phyloP scores from a whole-genome alignment of 2,888 invertebrate species.

The Parnassius mnemosyne region DNA sequence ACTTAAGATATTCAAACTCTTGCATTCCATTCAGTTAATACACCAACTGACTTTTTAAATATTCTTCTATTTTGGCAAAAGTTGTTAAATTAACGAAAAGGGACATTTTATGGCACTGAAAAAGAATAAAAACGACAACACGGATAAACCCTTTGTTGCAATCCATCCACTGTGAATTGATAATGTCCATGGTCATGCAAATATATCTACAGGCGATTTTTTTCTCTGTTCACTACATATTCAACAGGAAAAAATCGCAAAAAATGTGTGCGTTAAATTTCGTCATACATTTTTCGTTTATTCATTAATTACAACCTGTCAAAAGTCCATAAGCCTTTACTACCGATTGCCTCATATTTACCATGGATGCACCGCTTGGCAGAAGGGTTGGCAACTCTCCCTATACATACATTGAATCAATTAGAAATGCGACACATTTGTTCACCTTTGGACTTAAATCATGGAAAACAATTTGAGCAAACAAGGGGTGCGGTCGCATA shows the following conservation, averaged over 20 bases:
- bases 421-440: slow-evolving; percentile 31
- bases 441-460: slow-evolving; percentile 56
- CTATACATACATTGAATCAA: slow-evolving; percentile 4
- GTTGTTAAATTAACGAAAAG: slow-evolving; percentile 39
- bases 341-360: too few relatives aligned
- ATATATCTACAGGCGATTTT: slow-evolving; percentile 14
- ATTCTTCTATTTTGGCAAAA: slow-evolving; percentile 2
- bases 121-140: slow-evolving; percentile 54
- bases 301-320: too few relatives aligned
- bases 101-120: slow-evolving; percentile 52
- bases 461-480: slow-evolving; percentile 61
- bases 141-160: slow-evolving; percentile 62
- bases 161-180: slow-evolving; percentile 68
- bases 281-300: too few relatives aligned
- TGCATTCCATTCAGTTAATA: too few relatives aligned
- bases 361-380: too few relatives aligned
- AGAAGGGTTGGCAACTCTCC: too few relatives aligned
- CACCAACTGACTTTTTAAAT: background rate
- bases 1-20: too few relatives aligned
- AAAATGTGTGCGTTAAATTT: too few relatives aligned
- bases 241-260: slow-evolving; percentile 30
- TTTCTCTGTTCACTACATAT: slow-evolving; percentile 44
- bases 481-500: slow-evolving; percentile 62
- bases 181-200: slow-evolving; percentile 50
- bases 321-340: too few relatives aligned